Percentiles rank a stretch among this genome's conserved stretches.
phyloP scores from a whole-genome alignment of 2,888 invertebrate species.

The Pheosia gnoma region DNA sequence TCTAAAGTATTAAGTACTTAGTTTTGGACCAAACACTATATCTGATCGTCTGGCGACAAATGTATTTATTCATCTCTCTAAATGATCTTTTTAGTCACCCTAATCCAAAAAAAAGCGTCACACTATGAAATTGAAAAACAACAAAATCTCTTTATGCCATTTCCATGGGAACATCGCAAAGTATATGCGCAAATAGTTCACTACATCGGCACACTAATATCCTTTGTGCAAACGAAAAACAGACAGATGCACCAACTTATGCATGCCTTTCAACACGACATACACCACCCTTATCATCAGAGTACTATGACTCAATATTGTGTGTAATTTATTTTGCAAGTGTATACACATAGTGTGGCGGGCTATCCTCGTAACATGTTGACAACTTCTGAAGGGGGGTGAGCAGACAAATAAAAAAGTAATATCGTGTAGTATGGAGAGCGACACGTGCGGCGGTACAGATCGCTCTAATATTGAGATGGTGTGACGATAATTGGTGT shows the following conservation, averaged over 20 bases:
- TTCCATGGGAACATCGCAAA: constrained; percentile 67
- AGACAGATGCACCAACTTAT: constrained; percentile 41
- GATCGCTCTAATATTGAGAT: constrained; percentile 67
- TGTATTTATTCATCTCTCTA: too few species aligned
- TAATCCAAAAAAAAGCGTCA: constrained; percentile 15
- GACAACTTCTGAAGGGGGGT: constrained; percentile 75
- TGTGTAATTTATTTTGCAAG: not conserved
- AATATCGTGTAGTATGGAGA: constrained; percentile 60
- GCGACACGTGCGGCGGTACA: constrained; percentile 67
- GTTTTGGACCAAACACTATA: too few species aligned
- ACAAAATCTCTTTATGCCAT: constrained; percentile 62
- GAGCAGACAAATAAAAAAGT: constrained; percentile 79
- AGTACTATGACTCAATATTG: constrained; percentile 11
- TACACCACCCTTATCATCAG: constrained; percentile 5
- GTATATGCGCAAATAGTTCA: constrained; percentile 64
- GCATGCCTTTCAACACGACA: constrained; percentile 9
- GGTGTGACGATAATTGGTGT: constrained; percentile 75
- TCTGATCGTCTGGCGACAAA: too few species aligned
- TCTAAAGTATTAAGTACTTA: too few species aligned
- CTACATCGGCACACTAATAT: constrained; percentile 67
- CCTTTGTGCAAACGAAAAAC: constrained; percentile 68
- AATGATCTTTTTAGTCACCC: not conserved
- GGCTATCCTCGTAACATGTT: constrained; percentile 67
- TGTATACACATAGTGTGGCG: constrained; percentile 10
- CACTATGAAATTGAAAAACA: constrained; percentile 47